Base-by-base conservation (phyloP, 2,888 invertebrate genomes). In the Lordiphosa andalusiaca region DNA sequence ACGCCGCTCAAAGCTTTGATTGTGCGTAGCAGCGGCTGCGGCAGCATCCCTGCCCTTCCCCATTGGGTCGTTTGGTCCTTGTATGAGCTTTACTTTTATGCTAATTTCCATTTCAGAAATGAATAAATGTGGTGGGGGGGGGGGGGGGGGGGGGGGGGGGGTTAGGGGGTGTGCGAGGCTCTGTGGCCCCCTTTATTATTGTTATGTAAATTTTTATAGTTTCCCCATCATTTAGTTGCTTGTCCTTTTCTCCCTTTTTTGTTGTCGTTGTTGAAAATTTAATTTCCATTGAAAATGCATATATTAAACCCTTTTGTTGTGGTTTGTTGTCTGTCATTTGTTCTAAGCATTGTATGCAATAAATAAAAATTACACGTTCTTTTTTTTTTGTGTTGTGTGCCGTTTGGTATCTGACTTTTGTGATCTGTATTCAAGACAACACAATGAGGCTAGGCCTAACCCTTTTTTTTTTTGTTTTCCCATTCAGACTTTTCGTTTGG, bases 261-360 rank as follows among this genome's bases (percentile, higher is more conserved):
- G 50, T 65, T 36, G 41, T 47, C 41, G 60, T 59, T 74, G 72
- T 74, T 66, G 71, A 78, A 74, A 78, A 77, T 77, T 77, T 71
- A 82, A 82, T 77, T 82, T 78, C 68, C 71, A 68, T 73, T 49
- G 38, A 38, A 38, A 71, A 67, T 63, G 71, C 74, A 72, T 75
- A 65, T 61, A 66, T 71, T 63, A 68, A 21, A n/a, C 33, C 30
- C 30, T 46, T 49, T 44, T 23, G 49, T 6, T 10, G 7, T 30
- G 16, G 67, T 76, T 76, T 73, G 76, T 72, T 74, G 77, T 73
- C 71, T 78, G 84, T 85, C 84, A 81, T 81, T 85, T 85, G 80
- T 81, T 78, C 83, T 73, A 73, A 65, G 83, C 85, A 81, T 85
- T 81, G 85, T 83, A 73, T 71, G 85, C 85, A 81, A 81, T 81